Conservation (phyloP, 2,797 vertebrate species). For the Anguilla pacifica region DNA sequence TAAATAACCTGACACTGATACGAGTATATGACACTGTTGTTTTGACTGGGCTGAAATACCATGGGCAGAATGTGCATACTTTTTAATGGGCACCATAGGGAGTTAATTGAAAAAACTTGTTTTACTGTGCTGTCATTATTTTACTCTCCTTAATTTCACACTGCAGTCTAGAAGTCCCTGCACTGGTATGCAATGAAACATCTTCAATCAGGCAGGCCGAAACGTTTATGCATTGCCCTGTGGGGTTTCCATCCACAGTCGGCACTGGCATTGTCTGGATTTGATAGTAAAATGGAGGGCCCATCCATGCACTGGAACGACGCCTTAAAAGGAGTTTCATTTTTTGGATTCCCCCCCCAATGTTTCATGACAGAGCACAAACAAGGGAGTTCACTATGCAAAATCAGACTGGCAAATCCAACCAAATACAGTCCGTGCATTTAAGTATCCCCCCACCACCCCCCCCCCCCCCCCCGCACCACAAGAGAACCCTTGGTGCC, state of each 20-base stretch:
- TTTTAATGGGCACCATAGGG: background rate
- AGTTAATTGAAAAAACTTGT: background rate
- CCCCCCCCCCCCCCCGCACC: background rate
- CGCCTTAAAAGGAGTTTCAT: background rate
- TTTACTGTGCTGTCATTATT: background rate
- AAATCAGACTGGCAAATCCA: background rate
- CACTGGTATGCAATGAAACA: background rate
- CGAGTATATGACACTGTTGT: background rate
- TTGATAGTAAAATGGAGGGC: background rate
- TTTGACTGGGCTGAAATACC: background rate
- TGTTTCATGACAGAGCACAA: background rate
- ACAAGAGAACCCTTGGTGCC: background rate
- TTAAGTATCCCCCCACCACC: background rate
- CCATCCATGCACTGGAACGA: background rate
- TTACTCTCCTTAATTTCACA: background rate
- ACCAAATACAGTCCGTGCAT: background rate
- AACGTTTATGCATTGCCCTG: too few species aligned
- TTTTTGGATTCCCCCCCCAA: too few species aligned
- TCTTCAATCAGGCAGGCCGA: too few species aligned
- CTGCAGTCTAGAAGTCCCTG: background rate
- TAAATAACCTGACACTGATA: background rate
- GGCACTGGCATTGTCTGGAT: too few species aligned
- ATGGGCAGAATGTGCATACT: background rate
- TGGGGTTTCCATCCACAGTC: too few species aligned
- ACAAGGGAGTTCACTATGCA: background rate